phyloP scores from a whole-genome alignment of 92 coral and sea anemone species.

The Scolanthus callimorphus region DNA sequence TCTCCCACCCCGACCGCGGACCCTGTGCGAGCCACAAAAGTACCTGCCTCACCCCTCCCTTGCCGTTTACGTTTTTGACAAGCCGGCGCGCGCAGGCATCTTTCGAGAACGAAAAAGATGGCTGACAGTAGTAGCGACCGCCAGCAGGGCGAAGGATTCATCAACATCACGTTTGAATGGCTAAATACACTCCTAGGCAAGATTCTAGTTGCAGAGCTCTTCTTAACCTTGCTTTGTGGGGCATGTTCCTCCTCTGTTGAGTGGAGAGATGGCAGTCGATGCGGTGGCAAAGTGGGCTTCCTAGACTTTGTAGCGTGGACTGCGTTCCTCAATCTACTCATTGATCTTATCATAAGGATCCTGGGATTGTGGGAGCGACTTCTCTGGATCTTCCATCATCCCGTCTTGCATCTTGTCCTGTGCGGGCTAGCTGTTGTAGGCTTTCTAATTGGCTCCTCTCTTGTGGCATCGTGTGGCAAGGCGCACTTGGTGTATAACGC shows the following conservation, averaged over 20 bases:
- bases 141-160: constrained; percentile 1
- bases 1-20: no score
- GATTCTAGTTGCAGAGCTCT: constrained; percentile 45
- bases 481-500: not conserved
- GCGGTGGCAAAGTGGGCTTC: constrained; percentile 43
- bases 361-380: constrained; percentile 88
- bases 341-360: constrained; percentile 80
- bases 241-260: constrained; percentile 27
- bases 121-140: constrained; percentile 18
- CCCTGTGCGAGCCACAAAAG: no score
- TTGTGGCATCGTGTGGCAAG: constrained; percentile 51
- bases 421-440: constrained; percentile 65
- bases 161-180: constrained; percentile 35
- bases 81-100: no score
- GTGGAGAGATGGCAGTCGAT: not conserved
- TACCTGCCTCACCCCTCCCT: no score
- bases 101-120: constrained; percentile 38
- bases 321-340: constrained; percentile 66
- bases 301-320: constrained; percentile 87
- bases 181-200: constrained; percentile 34
- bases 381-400: constrained; percentile 76
- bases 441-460: constrained; percentile 55
- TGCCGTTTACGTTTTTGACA: no score
- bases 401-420: constrained; percentile 42
- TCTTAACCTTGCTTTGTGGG: constrained; percentile 61